Conservation (phyloP, 2,888 invertebrate genomes). For the Rhagonycha fulva region DNA sequence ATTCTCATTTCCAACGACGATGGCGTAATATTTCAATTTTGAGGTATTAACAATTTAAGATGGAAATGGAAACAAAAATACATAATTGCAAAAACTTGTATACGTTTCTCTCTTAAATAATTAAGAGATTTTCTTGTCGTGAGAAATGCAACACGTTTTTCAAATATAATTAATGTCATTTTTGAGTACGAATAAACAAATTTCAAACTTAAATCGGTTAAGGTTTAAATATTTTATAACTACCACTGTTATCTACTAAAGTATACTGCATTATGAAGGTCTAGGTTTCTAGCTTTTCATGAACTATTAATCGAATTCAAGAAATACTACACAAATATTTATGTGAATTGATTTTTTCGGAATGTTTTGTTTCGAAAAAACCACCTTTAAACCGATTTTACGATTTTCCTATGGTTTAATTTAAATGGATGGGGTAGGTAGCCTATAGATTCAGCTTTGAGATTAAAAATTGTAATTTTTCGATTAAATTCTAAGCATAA, state of each 20-base stretch:
- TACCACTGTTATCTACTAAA: not conserved
- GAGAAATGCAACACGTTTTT: not conserved
- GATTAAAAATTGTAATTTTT: too few species aligned
- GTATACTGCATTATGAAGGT: not conserved
- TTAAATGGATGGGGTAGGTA: too few species aligned
- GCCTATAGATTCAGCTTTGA: too few species aligned
- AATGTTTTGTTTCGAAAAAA: too few species aligned
- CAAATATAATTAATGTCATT: not conserved
- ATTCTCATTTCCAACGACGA: not conserved
- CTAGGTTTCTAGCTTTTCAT: not conserved
- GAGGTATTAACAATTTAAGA: not conserved
- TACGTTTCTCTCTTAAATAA: not conserved
- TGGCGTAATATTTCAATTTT: not conserved
- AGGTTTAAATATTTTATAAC: not conserved
- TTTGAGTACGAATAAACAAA: not conserved
- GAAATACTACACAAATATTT: too few species aligned
- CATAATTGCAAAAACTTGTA: not conserved
- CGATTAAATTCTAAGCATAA: too few species aligned
- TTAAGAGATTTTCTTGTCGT: not conserved
- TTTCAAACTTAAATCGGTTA: not conserved
- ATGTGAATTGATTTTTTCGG: too few species aligned
- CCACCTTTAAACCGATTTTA: too few species aligned
- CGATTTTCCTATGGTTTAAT: too few species aligned
- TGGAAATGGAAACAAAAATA: not conserved
- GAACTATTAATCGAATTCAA: too few species aligned